These are phyloP conservation scores for Mobula birostris DNA, from an alignment of 2,113 vertebrate species.

Conservation along the genomic window DNA sequence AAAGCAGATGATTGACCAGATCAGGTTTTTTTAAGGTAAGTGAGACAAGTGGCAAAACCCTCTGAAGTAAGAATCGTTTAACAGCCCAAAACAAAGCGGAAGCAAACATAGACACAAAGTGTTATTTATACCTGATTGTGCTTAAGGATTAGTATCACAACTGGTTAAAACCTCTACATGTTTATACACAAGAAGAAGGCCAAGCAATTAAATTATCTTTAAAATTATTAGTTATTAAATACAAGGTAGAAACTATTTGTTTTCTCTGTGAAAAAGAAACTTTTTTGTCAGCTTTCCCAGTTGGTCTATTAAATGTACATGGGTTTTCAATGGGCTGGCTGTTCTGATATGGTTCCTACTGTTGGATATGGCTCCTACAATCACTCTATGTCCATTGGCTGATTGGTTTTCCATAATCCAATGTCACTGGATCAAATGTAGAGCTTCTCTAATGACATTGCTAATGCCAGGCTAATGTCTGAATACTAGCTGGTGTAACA, in stretches of 20 bases:
- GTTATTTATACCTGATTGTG: neutral
- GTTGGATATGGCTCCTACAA: neutral
- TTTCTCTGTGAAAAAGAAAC: neutral
- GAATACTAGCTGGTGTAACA: neutral
- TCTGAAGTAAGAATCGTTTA: slow-evolving; percentile 31
- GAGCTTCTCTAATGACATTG: neutral
- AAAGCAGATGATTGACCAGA: slow-evolving; percentile 33
- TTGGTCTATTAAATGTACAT: neutral
- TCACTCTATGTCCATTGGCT: neutral
- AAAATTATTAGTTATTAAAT: too few relatives aligned
- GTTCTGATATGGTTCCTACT: neutral
- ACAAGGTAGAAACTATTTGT: neutral
- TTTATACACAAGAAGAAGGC: neutral
- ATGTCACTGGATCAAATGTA: neutral
- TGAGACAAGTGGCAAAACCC: neutral
- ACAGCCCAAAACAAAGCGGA: neutral
- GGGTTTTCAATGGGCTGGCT: neutral
- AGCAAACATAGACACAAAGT: neutral
- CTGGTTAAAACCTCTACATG: neutral
- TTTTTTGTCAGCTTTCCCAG: neutral
- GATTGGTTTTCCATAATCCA: neutral
- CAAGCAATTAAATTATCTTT: neutral
- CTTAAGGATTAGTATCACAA: slow-evolving; percentile 9
- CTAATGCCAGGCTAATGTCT: neutral
- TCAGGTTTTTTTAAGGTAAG: slow-evolving; percentile 31